Base-by-base conservation (phyloP, 2,113 vertebrate species). In the Alligator sinensis region DNA sequence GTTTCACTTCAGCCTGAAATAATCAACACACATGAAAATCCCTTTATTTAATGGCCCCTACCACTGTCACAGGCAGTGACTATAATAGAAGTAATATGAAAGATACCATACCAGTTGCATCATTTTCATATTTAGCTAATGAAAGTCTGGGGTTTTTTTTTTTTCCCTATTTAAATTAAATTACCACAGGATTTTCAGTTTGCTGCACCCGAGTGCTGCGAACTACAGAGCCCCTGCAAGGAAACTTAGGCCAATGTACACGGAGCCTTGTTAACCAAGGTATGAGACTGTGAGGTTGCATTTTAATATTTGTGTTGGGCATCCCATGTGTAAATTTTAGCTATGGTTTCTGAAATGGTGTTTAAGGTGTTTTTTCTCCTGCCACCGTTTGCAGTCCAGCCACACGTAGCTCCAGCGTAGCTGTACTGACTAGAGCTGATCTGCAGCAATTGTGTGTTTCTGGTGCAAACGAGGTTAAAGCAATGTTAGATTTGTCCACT, bases 51-150 rank as follows among this genome's bases (percentile, higher is more conserved):
- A 64, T n/a, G 66, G 68, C 68, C 87, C 76, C 47, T 80, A 27
- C 21, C 81, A 91, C 25, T 3, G 77, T 86, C 92, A 78, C 57
- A 24, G 57, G 34, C 18, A 75, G 76, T 34, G 60, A 8, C 12
- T 93, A 87, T 5, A 87, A 86, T 66, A 61, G 14, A 61, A 80
- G 30, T 14, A 80, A 92, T 91, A 90, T 82, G 91, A 91, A 90
- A 0, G 47, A 94, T 62, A 24, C 75, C 95, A 95, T 28, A 91
- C 55, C 79, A 80, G 15, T 55, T 10, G 18, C 6, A n/a, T n/a
- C 68, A 79, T 90, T 88, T 62, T 72, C 57, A 5, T 9, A 72
- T 62, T 19, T 62, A 10, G 61, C 1, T 68, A 27, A 62, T 60
- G 27, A 77, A 77, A 88, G 38, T 30, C 90, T 57, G 3, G 0